These are phyloP conservation scores for Leptoclinus maculatus DNA, from an alignment of 2,797 vertebrate genomes.

Conservation along the genomic window DNA sequence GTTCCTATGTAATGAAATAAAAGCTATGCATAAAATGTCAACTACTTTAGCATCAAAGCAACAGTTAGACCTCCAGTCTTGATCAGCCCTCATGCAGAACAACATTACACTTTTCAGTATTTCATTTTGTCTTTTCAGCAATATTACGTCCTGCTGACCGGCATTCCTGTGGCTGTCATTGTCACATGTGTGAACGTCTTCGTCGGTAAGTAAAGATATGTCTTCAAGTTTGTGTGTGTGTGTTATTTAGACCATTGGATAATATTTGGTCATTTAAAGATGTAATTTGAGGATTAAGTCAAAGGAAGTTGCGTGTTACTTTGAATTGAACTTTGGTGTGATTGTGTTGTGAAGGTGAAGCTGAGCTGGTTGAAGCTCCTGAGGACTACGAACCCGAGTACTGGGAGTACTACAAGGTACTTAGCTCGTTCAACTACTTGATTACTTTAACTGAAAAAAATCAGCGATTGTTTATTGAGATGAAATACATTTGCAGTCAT, in stretches of 20 bases:
- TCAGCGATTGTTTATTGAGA: background rate
- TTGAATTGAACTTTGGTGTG: constrained; percentile 13
- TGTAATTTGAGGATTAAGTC: background rate
- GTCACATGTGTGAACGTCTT: constrained; percentile 91
- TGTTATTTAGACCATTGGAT: background rate
- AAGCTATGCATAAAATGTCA: background rate
- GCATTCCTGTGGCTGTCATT: constrained; percentile 85
- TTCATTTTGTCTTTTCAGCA: constrained; percentile 73
- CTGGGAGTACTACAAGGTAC: constrained; percentile 91
- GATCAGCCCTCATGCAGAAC: background rate
- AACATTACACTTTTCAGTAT: background rate
- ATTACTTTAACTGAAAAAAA: background rate
- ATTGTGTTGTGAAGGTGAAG: constrained; percentile 84
- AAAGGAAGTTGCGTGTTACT: background rate
- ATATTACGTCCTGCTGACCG: constrained; percentile 90
- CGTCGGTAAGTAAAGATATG: constrained; percentile 85
- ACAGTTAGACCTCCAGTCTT: background rate
- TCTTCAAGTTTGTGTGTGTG: background rate
- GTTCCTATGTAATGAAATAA: background rate
- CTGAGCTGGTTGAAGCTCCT: constrained; percentile 92
- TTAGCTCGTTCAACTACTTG: background rate
- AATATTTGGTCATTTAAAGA: background rate
- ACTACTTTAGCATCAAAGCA: background rate
- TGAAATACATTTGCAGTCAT: background rate
- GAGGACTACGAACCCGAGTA: constrained; percentile 93